Evolutionary conservation across 2,113 vertebrate species (phyloP), one percentile per base, ranked within the genome.

Genomic region (Recurvirostra avosetta): DNA sequence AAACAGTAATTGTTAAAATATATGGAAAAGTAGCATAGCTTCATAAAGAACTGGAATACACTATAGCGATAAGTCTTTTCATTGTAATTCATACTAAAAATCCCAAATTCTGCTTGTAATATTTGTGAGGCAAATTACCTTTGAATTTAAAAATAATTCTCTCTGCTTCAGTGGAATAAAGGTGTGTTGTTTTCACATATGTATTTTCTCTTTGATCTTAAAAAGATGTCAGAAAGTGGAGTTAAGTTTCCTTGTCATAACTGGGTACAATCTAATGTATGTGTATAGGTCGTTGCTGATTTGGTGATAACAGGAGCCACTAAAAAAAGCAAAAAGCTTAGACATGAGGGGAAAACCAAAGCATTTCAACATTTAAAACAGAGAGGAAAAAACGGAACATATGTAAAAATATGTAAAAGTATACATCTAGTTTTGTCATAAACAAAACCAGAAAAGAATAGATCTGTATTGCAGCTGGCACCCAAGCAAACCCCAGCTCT

Each of bases 381-480:
- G 82, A 67, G 81, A 71, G 29, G 15, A 55, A 59, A 93, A 53
- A 86, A 10, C 1, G 59, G 90, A 92, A 96, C 95, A 92, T 96
- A 94, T 95, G 94, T 96, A 94, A 97, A 96, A 95, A 96, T 94
- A 94, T 92, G 94, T 95, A 94, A 87, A 86, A 90, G 36, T 86
- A 92, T 90, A 88, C 75, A 43, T 77, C 94, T 94, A 80, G 93
- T 83, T 94, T 90, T 92, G 75, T 88, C 20, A 62, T 65, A 14
- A 90, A 61, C 10, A 79, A 91, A 94, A 26, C 63, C 63, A 86
- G 78, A 15, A 41, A 32, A 52, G 34, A 65, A 14, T 58, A 68
- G 78, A 62, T 61, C 75, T 53, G 32, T 41, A 4, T 20, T 70
- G 71, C 40, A 74, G 49, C 63, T 52, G 66, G 34, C 58, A 85